A percentile compares a stretch with the other conserved stretches of the same genome.
Evolutionary conservation across 2,797 vertebrate species (phyloP).

Genomic region (Gallinago stenura): DNA sequence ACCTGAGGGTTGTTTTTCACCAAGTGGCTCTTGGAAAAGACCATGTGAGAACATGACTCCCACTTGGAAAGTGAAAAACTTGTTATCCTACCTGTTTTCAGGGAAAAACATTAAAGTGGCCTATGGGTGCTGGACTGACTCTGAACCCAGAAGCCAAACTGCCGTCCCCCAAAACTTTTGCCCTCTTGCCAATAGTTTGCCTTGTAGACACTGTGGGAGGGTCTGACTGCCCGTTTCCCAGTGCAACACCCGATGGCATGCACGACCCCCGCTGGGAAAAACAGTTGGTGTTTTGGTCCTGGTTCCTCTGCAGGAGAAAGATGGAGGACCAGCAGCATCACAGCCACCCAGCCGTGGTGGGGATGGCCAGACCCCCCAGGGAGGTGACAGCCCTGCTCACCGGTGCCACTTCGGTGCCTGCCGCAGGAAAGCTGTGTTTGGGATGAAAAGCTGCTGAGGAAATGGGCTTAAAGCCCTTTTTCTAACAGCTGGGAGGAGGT

Average conservation of each 20-base stretch:
- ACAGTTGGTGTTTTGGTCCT: accelerated
- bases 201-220: accelerated
- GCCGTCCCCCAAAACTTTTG: background rate
- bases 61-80: background rate
- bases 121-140: background rate
- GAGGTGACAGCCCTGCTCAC: accelerated
- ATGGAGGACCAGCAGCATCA: background rate
- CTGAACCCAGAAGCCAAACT: background rate
- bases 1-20: accelerated
- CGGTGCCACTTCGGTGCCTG: accelerated
- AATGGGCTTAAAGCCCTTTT: background rate
- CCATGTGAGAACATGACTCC: accelerated
- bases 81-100: background rate
- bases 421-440: background rate
- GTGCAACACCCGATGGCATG: accelerated
- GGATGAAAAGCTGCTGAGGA: background rate
- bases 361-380: accelerated
- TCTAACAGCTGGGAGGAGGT: background rate
- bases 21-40: background rate
- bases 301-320: background rate
- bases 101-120: background rate
- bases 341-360: background rate
- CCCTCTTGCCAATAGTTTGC: background rate
- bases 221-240: background rate
- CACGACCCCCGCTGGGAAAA: background rate